Evolutionary conservation across 2,888 invertebrate genomes (phyloP).

Genomic region (Ctena decussata): DNA sequence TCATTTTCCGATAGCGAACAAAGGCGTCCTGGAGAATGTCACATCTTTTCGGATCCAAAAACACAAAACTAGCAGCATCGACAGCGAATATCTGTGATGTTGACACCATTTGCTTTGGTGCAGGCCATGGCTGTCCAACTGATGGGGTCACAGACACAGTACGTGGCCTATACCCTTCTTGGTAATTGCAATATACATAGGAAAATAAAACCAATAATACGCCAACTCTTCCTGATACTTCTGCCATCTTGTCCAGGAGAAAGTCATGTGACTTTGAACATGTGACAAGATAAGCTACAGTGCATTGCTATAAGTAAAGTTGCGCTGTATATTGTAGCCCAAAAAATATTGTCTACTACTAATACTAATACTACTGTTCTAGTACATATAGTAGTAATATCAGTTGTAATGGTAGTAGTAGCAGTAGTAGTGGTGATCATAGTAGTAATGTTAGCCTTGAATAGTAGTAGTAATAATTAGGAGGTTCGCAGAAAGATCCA

Average conservation of each 20-base stretch:
- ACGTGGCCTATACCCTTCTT: neutral
- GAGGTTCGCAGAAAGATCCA: no score
- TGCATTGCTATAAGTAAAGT: no score
- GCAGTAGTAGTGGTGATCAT: no score
- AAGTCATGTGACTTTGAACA: neutral
- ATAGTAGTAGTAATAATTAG: no score
- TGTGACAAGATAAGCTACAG: neutral
- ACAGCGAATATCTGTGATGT: slow-evolving; percentile 40
- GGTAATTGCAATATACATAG: neutral
- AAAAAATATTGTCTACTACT: no score
- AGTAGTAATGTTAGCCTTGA: no score
- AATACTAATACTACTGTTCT: no score
- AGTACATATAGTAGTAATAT: no score
- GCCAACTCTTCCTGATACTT: neutral
- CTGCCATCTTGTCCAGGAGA: neutral
- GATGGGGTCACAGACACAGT: slow-evolving; percentile 36
- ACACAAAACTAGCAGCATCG: slow-evolving; percentile 67
- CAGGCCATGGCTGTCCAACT: slow-evolving; percentile 71
- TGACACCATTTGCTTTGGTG: slow-evolving; percentile 55
- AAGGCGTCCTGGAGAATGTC: slow-evolving; percentile 89
- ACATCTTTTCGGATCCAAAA: slow-evolving; percentile 87
- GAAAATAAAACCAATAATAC: neutral
- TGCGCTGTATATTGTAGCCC: no score
- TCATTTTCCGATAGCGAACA: slow-evolving; percentile 86
- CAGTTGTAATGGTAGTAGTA: no score